Evolutionary conservation across 2,797 vertebrate genomes (phyloP).

Genomic region (Scolopax bukidnonensis): DNA sequence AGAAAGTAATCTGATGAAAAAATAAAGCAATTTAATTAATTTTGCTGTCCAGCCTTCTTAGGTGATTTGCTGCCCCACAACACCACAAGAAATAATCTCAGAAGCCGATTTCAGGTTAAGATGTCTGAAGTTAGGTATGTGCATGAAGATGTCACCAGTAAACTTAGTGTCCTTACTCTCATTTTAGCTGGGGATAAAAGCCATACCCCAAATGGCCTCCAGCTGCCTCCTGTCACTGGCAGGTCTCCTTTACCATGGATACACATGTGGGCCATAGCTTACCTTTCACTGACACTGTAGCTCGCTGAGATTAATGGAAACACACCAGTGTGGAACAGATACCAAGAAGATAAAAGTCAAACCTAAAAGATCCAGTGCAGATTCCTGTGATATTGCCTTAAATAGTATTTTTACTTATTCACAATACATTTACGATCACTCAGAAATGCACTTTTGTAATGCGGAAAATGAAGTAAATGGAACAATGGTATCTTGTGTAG

Average conservation of each 20-base stretch:
- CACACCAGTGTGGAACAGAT: neutral
- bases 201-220: accelerated
- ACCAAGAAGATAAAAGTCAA: neutral
- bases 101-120: neutral
- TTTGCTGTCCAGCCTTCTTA: neutral
- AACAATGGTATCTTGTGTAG: neutral
- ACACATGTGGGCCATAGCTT: accelerated
- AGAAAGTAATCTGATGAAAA: neutral
- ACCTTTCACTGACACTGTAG: neutral
- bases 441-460: neutral
- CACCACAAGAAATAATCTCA: neutral
- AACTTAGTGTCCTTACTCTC: neutral
- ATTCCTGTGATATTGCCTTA: neutral
- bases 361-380: neutral
- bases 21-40: neutral
- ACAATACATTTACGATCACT: neutral
- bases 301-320: neutral
- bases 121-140: neutral
- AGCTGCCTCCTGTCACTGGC: neutral
- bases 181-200: accelerated
- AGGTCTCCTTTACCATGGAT: neutral
- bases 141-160: neutral
- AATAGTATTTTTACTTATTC: neutral
- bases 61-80: neutral
- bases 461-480: neutral